Base-by-base conservation (phyloP, 2,113 vertebrate species). In the Nesoenas mayeri region DNA sequence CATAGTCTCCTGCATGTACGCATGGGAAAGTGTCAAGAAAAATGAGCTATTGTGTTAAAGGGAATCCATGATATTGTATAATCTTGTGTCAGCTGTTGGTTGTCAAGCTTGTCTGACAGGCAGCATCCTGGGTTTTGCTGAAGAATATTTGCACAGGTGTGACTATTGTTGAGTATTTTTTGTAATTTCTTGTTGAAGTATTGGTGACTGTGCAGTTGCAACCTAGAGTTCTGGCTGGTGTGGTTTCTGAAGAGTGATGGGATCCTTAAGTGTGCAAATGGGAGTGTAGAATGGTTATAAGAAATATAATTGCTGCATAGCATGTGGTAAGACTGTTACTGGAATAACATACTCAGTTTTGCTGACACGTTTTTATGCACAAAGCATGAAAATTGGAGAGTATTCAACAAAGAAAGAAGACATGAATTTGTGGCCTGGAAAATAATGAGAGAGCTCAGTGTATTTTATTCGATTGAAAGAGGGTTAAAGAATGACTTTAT, bases 401-500 rank as follows among this genome's bases (percentile, higher is more conserved):
- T 12, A 15, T 84, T 88, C 54, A 89, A 28, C 15, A 16, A 50
- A 88, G 65, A n/a, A 66, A 17, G 3, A 13, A 61, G 64, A 42
- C 5, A 3, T 53, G 73, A 47, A 81, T 60, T 87, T 92, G 47
- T 40, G 56, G 84, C 67, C 48, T 71, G 28, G 48, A 56, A 85
- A 60, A 89, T 78, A 86, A 71, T 53, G 60, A 73, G 56, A 36
- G 32, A 26, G 32, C 67, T 88, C 50, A 9, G 40, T 79, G 79
- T 91, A 1, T 83, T 88, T 73, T 82, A 47, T 85, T 89, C 79
- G 57, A 56, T 31, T 79, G 79, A 66, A 83, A 85, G 62, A 56
- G 79, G 15, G 54, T 79, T 96, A 60, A 89, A 92, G 87, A 91
- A 83, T 91, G 15, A 73, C 47, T 96, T 81, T 60, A 78, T 89